Conservation (phyloP, 2,888 invertebrate genomes). For the Acronicta leporina region DNA sequence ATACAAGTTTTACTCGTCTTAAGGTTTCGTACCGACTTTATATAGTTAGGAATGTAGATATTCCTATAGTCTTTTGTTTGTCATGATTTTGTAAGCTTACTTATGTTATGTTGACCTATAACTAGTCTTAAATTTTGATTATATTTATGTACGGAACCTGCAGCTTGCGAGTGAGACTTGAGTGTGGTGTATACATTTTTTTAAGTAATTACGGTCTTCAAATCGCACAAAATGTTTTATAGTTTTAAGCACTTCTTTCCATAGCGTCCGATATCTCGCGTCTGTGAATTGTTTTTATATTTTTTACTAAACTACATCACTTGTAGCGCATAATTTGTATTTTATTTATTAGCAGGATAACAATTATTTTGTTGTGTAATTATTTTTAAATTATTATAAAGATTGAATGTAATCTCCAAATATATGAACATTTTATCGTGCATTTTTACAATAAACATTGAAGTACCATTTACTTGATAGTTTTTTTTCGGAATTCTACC, state of each 20-base stretch:
- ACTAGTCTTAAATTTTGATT: slow-evolving; percentile 2
- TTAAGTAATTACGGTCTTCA: neutral
- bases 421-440: slow-evolving; percentile 33
- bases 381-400: slow-evolving; percentile 41
- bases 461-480: slow-evolving; percentile 36
- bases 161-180: slow-evolving; percentile 6
- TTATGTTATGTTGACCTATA: neutral
- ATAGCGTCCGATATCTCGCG: slow-evolving; percentile 33
- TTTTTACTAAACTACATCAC: slow-evolving; percentile 31
- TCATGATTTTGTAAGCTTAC: neutral
- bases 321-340: slow-evolving; percentile 50
- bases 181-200: slow-evolving; percentile 14
- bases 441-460: slow-evolving; percentile 45
- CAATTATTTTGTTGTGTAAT: slow-evolving; percentile 38
- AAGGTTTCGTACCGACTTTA: slow-evolving; percentile 17
- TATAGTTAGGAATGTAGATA: slow-evolving; percentile 1
- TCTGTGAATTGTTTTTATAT: slow-evolving; percentile 34
- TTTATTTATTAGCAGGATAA: slow-evolving; percentile 20
- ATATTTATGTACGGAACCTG: slow-evolving; percentile 7
- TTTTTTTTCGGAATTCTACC: slow-evolving; percentile 9
- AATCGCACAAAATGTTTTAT: slow-evolving; percentile 10
- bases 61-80: slow-evolving; percentile 1
- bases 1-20: neutral
- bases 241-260: slow-evolving; percentile 1
- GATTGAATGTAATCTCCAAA: slow-evolving; percentile 37